A percentile compares a stretch with the other conserved stretches of the same genome.
phyloP scores from a whole-genome alignment of 1,140 invertebrate genomes.

The Oscheius sp. region DNA sequence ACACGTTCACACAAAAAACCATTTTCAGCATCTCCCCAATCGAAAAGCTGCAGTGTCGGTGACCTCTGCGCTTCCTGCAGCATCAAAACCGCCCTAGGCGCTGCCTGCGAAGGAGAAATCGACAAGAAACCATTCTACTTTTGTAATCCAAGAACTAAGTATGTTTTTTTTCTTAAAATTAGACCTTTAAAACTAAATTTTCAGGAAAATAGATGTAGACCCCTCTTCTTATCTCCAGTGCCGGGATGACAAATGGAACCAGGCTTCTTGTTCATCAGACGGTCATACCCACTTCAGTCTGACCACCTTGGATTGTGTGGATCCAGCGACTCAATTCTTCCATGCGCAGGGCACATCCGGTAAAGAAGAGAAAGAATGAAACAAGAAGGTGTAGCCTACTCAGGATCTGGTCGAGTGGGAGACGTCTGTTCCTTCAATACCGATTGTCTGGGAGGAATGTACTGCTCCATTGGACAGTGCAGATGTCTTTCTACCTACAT shows the following conservation, averaged over 20 bases:
- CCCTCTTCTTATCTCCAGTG: constrained; percentile 10
- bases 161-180: not conserved
- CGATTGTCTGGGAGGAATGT: constrained; percentile 43
- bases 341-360: constrained; percentile 30
- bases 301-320: constrained; percentile 12
- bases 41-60: not conserved
- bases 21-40: not conserved
- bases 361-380: not conserved
- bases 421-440: constrained; percentile 43
- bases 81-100: not conserved
- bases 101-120: not conserved
- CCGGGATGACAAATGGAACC: constrained; percentile 17
- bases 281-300: constrained; percentile 25
- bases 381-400: not conserved
- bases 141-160: constrained; percentile 33
- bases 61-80: not conserved
- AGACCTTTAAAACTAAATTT: not conserved
- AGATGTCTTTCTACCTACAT: constrained; percentile 37
- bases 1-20: no score
- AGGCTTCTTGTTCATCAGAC: constrained; percentile 21
- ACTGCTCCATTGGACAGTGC: constrained; percentile 37
- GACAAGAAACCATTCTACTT: constrained; percentile 23
- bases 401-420: constrained; percentile 35
- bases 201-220: constrained; percentile 30
- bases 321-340: constrained; percentile 18